Conservation (phyloP, 23 tunicate genomes). For the Halocynthia aurantium region DNA sequence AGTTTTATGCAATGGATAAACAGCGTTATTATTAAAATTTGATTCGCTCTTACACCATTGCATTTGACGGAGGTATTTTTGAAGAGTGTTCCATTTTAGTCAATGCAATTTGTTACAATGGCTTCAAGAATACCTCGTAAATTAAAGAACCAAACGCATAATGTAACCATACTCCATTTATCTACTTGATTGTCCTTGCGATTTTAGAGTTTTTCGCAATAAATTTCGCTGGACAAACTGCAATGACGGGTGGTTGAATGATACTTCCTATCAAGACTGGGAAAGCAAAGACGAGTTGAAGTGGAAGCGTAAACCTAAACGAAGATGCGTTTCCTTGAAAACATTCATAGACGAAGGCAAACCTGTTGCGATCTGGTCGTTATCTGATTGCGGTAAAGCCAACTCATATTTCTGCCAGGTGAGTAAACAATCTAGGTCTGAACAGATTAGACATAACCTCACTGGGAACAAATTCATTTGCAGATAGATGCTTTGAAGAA, state of each 20-base stretch:
- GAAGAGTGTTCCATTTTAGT: not conserved
- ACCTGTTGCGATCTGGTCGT: not conserved
- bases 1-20: no score
- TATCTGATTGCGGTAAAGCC: not conserved
- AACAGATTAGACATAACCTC: no score
- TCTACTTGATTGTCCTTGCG: no score
- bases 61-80: no score
- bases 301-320: not conserved
- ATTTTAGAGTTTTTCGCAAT: not conserved
- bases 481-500: no score
- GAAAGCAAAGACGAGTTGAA: not conserved
- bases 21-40: no score
- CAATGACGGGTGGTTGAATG: conserved; percentile 1
- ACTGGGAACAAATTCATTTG: no score
- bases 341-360: not conserved
- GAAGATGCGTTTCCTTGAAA: not conserved
- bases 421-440: no score
- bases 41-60: no score
- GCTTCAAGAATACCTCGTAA: not conserved
- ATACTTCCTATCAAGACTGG: not conserved
- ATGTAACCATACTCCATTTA: not conserved
- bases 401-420: no score
- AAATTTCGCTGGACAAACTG: conserved; percentile 9
- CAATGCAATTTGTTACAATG: not conserved
- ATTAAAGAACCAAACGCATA: not conserved